Evolutionary conservation across 1,140 invertebrate species (phyloP).

Genomic region (Cephus cinctus): DNA sequence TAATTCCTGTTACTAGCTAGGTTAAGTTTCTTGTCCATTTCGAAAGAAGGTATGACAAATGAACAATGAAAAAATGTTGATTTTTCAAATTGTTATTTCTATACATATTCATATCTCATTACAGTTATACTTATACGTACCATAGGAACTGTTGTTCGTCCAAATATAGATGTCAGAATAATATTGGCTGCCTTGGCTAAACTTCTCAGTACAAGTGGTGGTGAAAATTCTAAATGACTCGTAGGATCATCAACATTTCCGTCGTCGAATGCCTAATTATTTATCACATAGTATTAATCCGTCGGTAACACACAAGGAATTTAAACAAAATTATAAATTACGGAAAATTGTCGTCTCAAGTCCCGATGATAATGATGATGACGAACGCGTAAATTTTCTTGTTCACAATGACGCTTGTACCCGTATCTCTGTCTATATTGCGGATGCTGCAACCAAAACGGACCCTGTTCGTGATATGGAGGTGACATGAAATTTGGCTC

Average conservation of each 20-base stretch:
- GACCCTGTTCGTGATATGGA: conserved; percentile 1
- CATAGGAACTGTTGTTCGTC: not conserved
- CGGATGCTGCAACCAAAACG: not conserved
- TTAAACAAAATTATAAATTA: not conserved
- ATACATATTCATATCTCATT: too few species aligned
- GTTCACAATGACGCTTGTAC: not conserved
- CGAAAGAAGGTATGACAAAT: too few species aligned
- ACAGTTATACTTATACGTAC: too few species aligned
- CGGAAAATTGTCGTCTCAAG: not conserved
- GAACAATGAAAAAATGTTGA: too few species aligned
- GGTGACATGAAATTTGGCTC: conserved; percentile 7
- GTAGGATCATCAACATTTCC: not conserved
- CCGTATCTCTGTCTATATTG: not conserved
- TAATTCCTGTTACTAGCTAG: too few species aligned
- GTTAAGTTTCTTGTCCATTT: too few species aligned
- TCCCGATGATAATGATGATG: too few species aligned
- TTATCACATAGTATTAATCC: too few species aligned
- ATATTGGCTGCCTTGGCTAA: conserved; percentile 17
- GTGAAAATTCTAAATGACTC: conserved; percentile 4
- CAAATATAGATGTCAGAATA: conserved; percentile 12
- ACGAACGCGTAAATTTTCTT: not conserved
- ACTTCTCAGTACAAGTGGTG: conserved; percentile 10
- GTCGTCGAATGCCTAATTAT: too few species aligned
- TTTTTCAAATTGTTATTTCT: too few species aligned
- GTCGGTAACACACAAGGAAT: not conserved